Base-by-base conservation (phyloP, 2,113 vertebrate species). In the Hypomesus transpacificus region DNA sequence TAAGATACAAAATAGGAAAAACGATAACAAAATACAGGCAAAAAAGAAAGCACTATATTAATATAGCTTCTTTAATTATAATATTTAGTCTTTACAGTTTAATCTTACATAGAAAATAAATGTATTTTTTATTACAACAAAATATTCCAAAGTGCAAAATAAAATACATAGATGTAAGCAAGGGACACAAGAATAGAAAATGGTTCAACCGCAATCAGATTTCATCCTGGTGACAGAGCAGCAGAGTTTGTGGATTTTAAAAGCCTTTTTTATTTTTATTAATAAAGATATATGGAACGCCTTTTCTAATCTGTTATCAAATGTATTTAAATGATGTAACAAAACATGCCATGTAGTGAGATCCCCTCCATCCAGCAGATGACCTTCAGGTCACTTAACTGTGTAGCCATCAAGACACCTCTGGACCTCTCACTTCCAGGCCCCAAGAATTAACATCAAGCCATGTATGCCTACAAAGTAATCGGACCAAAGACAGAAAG, bases 51-150 rank as follows among this genome's bases (percentile, higher is more conserved):
- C 83, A 85, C 80, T 86, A 84, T 81, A 80, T 86, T 79, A 79
- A 79, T 82, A 88, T 71, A 82, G 87, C 71, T 75, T 61, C 78
- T 82, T 80, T 73, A 84, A 80, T 88, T 85, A 71, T 74, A 84
- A 75, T 68, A 80, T 86, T 75, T 80, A 83, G 60, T 82, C 71
- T 87, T 83, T 76, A 85, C 85, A 81, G 82, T 89, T 87, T 82
- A 80, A 85, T 75, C 68, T 81, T 76, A 89, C 87, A 86, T 88
- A 90, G 82, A 91, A 92, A 91, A 91, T 90, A 86, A 89, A 86
- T 71, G 76, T 87, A 68, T 85, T 86, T 87, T 88, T 76, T 88
- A 34, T 34, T 78, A 86, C 83, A 89, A 88, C 84, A 86, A 89
- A 87, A 88, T 87, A 86, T 87, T 84, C 82, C 86, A 86, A 87